Evolutionary conservation across 1,140 invertebrate species (phyloP).

Genomic region (Diachasma alloeum): DNA sequence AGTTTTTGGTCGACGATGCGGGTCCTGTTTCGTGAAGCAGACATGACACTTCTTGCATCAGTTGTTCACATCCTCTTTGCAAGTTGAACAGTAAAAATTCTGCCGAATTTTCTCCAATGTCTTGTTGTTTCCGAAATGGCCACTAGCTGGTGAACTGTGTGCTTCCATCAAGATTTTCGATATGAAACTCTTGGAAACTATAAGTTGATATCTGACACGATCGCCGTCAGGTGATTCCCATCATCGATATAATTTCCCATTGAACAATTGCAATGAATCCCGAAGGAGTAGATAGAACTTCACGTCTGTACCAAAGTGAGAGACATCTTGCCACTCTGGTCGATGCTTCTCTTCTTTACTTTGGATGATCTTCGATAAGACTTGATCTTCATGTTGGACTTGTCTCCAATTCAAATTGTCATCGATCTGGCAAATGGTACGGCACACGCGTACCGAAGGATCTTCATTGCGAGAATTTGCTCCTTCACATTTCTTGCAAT

Average conservation of each 20-base stretch:
- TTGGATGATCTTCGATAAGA: neutral
- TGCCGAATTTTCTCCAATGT: neutral
- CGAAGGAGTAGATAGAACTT: too few relatives aligned
- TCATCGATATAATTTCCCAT: neutral
- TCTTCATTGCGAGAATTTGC: neutral
- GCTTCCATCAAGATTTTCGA: neutral
- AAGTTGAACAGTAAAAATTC: neutral
- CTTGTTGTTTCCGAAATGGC: neutral
- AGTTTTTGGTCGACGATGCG: neutral
- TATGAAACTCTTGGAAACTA: neutral
- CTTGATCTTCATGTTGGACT: neutral
- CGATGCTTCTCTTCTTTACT: neutral
- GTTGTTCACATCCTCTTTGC: neutral
- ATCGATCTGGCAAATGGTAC: neutral
- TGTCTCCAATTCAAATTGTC: neutral
- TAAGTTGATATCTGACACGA: neutral
- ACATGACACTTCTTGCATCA: neutral
- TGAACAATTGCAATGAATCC: too few relatives aligned
- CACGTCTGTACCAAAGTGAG: neutral
- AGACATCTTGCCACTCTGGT: neutral
- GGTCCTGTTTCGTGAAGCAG: neutral
- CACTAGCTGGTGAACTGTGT: neutral
- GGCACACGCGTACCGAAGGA: neutral
- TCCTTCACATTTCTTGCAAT: neutral
- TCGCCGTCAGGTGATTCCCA: neutral